Base-by-base conservation (phyloP, 2,888 invertebrate genomes). In the Ferrisia virgata region DNA sequence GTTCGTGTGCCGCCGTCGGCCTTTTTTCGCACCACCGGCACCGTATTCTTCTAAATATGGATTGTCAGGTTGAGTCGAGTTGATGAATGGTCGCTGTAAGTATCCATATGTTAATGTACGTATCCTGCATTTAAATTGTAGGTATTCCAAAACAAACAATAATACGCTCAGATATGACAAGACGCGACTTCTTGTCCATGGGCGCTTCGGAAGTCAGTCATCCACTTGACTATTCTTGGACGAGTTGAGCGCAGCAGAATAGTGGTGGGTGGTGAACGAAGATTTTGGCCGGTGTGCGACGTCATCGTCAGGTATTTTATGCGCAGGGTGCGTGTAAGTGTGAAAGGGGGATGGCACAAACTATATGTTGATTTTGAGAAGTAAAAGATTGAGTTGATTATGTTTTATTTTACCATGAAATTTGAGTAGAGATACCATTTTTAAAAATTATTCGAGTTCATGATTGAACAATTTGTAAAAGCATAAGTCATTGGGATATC, bases 131-230 rank as follows among this genome's bases (percentile, higher is more conserved):
- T 33, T 25, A 33, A 33, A 72, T 33, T n/a, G 72, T n/a, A n/a
- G n/a, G n/a, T n/a, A 33, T 72, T 72, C 72, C 72, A 72, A 72
- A 72, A 72, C 72, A 72, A 72, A 72, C 72, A 64, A 64, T 58
- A 64, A 64, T 64, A 11, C 4, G 13, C 28, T 28, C 25, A n/a
- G 31, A 64, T 28, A 13, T 64, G 31, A 25, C 58, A n/a, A 6
- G 13, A 13, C 47, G 47, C 13, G 13, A 5, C 9, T 11, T n/a
- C 5, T 28, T 11, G 64, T 28, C 64, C 28, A 28, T 13, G 64
- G 11, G 31, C 31, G 28, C 64, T 28, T 64, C 28, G 28, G 64
- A 47, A n/a, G n/a, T n/a, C n/a, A n/a, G 47, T 47, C 47, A 47
- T 47, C 47, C 47, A 18, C 47, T 47, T 18, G 47, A 47, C 18